Evolutionary conservation across 2,797 vertebrate species (phyloP).

Genomic region (Glyptemys insculpta): DNA sequence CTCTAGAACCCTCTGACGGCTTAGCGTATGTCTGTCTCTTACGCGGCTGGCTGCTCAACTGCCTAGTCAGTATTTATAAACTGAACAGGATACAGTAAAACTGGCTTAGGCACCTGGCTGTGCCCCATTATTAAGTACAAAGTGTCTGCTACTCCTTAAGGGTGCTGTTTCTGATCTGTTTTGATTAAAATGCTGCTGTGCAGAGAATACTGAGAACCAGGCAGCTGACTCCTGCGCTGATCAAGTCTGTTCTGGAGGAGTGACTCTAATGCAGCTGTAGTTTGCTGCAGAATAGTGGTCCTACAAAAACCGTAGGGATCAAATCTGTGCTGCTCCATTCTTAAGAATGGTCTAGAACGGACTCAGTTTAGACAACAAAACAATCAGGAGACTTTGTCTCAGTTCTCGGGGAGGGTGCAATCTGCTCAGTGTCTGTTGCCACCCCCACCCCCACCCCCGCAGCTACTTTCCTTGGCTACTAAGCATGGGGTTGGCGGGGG

Average conservation of each 20-base stretch:
- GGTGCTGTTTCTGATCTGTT: neutral
- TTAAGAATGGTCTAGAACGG: slow-evolving; percentile 39
- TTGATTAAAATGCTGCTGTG: slow-evolving; percentile 15
- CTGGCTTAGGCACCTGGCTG: neutral
- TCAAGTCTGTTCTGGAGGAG: slow-evolving; percentile 41
- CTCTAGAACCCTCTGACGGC: neutral
- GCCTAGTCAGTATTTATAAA: neutral
- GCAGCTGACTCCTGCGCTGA: slow-evolving; percentile 31
- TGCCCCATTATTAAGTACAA: neutral
- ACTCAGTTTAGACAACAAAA: neutral
- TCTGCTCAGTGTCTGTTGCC: neutral
- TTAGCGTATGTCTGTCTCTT: neutral
- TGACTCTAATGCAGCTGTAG: neutral
- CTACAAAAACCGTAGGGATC: neutral
- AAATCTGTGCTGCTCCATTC: slow-evolving; percentile 11
- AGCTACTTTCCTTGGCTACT: neutral
- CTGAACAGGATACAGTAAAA: neutral
- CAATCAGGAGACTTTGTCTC: neutral
- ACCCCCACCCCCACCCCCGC: accelerated
- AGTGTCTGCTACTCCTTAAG: neutral
- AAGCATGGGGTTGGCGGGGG: neutral
- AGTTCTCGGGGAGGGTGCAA: neutral
- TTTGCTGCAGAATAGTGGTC: neutral
- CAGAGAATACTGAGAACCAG: slow-evolving; percentile 30
- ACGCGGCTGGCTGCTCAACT: neutral